Conservation (phyloP, 2,888 invertebrate genomes). For the Phytoseiulus persimilis region DNA sequence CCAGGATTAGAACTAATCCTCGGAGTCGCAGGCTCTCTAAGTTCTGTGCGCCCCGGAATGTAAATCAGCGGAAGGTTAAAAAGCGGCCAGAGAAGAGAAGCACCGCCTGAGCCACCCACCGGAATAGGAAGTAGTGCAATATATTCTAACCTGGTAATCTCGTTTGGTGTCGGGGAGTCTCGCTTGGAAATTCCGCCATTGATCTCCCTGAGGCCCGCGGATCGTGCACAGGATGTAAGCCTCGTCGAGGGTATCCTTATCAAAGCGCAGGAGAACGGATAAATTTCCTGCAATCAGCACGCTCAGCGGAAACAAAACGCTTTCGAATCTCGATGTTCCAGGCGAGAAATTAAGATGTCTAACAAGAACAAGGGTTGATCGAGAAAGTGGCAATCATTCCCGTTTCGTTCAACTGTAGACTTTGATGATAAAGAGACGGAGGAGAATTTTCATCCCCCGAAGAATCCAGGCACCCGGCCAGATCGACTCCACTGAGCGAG, state of each 20-base stretch:
- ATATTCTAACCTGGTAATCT: slow-evolving; percentile 25
- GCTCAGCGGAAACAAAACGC: background rate
- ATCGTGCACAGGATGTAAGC: background rate
- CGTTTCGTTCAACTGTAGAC: no score
- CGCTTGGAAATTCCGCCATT: slow-evolving; percentile 18
- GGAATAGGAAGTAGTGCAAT: background rate
- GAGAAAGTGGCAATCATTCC: no score
- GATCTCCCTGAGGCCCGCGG: background rate
- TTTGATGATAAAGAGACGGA: no score
- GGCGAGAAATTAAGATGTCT: background rate
- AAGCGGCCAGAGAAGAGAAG: background rate
- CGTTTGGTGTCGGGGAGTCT: slow-evolving; percentile 17
- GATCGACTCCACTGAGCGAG: background rate
- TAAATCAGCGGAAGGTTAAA: background rate
- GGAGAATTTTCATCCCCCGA: background rate
- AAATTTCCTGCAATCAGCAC: slow-evolving; percentile 20
- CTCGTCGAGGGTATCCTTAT: slow-evolving; percentile 11
- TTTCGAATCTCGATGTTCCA: background rate
- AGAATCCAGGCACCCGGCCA: background rate
- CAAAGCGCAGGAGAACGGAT: slow-evolving; percentile 16
- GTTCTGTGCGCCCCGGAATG: background rate
- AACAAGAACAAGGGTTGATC: background rate
- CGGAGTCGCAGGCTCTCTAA: background rate
- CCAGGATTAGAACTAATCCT: background rate
- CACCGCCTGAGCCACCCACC: background rate